A percentile compares a stretch with the other conserved stretches of the same genome.
Conservation (phyloP, 1,140 invertebrate species). For the Cepaea nemoralis region DNA sequence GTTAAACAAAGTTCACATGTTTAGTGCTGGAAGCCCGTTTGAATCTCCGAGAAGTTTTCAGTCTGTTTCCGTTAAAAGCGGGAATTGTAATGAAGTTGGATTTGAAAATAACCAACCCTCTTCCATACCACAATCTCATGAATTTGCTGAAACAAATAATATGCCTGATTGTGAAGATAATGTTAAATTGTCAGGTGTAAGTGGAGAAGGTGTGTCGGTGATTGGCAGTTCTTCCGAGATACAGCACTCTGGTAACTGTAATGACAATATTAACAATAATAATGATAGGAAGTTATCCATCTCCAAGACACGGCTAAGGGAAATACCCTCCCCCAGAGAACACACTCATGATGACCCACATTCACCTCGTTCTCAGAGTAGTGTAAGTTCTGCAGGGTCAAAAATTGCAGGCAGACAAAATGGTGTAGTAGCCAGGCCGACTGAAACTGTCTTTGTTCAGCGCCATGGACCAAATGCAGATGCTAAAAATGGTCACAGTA, state of each 20-base stretch:
- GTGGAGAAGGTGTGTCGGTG: background rate
- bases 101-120: background rate
- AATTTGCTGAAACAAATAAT: too few relatives aligned
- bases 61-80: conserved; percentile 3
- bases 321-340: background rate
- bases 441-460: background rate
- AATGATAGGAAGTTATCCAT: background rate
- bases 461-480: background rate
- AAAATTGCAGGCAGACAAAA: background rate
- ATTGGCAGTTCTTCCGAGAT: background rate
- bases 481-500: background rate
- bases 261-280: background rate
- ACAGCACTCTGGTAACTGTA: background rate
- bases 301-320: background rate
- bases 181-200: background rate
- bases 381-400: background rate
- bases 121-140: background rate
- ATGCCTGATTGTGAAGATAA: background rate
- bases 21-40: conserved; percentile 35
- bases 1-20: background rate
- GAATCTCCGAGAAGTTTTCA: conserved; percentile 6
- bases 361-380: background rate
- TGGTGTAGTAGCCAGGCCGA: background rate
- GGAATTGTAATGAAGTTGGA: background rate
- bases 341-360: background rate